phyloP scores from a whole-genome alignment of 1,140 invertebrate genomes.

The Mactra quadrangularis region DNA sequence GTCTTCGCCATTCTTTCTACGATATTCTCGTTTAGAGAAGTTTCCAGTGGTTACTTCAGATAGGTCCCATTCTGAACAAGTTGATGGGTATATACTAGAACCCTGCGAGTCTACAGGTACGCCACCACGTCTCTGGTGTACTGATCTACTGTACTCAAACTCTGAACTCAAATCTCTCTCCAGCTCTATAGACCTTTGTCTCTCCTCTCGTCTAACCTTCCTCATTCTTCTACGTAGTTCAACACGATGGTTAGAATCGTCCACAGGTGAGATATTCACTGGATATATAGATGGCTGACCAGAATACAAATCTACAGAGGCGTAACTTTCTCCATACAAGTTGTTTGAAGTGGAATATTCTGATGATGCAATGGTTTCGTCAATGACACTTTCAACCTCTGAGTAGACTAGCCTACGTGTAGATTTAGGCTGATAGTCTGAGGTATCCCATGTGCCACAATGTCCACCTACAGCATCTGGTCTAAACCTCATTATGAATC shows the following conservation, averaged over 20 bases:
- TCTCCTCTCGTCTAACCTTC: constrained; percentile 20
- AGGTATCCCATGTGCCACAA: constrained; percentile 52
- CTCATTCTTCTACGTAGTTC: constrained; percentile 4
- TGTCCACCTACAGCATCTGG: constrained; percentile 51
- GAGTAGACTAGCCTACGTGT: constrained; percentile 29
- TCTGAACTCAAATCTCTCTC: constrained; percentile 51
- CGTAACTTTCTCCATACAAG: constrained; percentile 6
- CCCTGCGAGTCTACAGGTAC: constrained; percentile 10
- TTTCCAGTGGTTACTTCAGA: constrained; percentile 33
- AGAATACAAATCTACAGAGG: constrained; percentile 12
- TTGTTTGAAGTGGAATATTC: constrained; percentile 46
- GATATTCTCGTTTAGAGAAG: constrained; percentile 48
- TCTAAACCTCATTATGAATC: constrained; percentile 41
- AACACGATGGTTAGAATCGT: constrained; percentile 40
- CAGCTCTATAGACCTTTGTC: constrained; percentile 20
- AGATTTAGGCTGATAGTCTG: constrained; percentile 47
- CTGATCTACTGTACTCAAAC: constrained; percentile 11
- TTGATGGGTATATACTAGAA: constrained; percentile 15
- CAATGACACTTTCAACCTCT: not conserved
- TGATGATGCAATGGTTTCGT: constrained; percentile 27
- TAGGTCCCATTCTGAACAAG: constrained; percentile 53
- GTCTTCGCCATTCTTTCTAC: constrained; percentile 46
- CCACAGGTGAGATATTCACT: constrained; percentile 57
- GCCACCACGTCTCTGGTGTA: not conserved
- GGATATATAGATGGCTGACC: constrained; percentile 17